Conservation (phyloP, 2,797 vertebrate species). For the Scarus forsteni region DNA sequence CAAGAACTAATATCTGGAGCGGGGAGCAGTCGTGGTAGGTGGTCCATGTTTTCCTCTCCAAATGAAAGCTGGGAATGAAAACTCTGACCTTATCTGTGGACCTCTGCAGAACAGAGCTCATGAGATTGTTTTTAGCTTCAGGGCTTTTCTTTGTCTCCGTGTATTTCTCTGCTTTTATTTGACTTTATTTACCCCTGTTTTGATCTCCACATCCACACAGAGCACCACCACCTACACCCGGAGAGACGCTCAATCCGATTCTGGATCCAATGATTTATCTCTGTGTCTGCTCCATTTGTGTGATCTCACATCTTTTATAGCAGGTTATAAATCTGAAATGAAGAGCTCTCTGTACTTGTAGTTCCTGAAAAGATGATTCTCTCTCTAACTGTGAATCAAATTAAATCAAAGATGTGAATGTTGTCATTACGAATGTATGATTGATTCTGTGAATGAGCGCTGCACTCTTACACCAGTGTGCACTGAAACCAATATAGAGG, state of each 20-base stretch:
- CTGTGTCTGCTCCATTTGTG: conserved; percentile 30
- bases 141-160: conserved; percentile 61
- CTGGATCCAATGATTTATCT: conserved; percentile 8
- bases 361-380: too few relatives aligned
- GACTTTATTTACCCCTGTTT: conserved; percentile 57
- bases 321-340: conserved; percentile 7
- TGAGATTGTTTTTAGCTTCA: conserved; percentile 64
- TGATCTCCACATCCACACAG: conserved; percentile 45
- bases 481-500: too few relatives aligned
- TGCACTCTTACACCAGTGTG: too few relatives aligned
- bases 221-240: conserved; percentile 1
- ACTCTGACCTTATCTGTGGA: conserved; percentile 55
- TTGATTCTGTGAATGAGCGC: too few relatives aligned
- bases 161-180: conserved; percentile 60
- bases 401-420: too few relatives aligned
- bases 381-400: too few relatives aligned
- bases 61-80: conserved; percentile 70
- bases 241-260: conserved; percentile 37
- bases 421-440: too few relatives aligned
- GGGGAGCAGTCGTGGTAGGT: conserved; percentile 56
- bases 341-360: too few relatives aligned
- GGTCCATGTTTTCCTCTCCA: conserved; percentile 48
- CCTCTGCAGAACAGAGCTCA: conserved; percentile 44
- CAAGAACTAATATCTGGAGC: conserved; percentile 58
- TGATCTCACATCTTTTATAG: conserved; percentile 27